Base-by-base conservation (phyloP, 2,888 invertebrate species). In the Polymixis flavicincta region DNA sequence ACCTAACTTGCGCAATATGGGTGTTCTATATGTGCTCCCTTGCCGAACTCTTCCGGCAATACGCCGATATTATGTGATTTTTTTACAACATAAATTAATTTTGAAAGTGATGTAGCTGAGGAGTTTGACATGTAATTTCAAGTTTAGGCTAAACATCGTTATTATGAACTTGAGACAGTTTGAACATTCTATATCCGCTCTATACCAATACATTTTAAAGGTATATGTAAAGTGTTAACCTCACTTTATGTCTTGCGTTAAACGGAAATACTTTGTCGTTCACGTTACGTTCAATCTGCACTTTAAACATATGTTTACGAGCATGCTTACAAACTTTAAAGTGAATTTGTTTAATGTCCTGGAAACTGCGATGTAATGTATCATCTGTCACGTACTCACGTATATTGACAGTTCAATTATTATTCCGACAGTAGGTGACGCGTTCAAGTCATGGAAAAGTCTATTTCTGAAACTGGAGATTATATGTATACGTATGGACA, bases 261-360 rank as follows among this genome's bases (percentile, higher is more conserved):
- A 63, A 2, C 55, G 68, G 14, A 32, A 52, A 83, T 60, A 83
- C 68, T 52, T 69, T 79, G 64, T 83, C n/a, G 37, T 13, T 28
- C 61, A 25, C 25, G 19, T 69, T 32, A 66, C 45, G 50, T 48
- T 50, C 57, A 54, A 55, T 59, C 17, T 65, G 66, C 63, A 78
- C 68, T 75, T 63, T 70, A 42, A 71, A 76, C 82, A 64, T 63
- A 66, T 42, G n/a, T 81, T 74, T 80, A 84, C 61, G 84, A 84
- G 55, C 69, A 63, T 59, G 55, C 55, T 69, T 74, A 65, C 73
- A 69, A 28, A 57, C n/a, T 82, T 67, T 57, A 63, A 74, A 70
- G 50, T 48, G 55, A 59, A 64, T 22, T 25, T 69, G 78, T 82
- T 74, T 71, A 78, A 78, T 82, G 72, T 73, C 17, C 61, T 73